Percentiles rank a stretch among this genome's conserved stretches.
These are phyloP conservation scores for Myiotriccus ornatus DNA, from an alignment of 2,797 vertebrate genomes.

Conservation along the genomic window DNA sequence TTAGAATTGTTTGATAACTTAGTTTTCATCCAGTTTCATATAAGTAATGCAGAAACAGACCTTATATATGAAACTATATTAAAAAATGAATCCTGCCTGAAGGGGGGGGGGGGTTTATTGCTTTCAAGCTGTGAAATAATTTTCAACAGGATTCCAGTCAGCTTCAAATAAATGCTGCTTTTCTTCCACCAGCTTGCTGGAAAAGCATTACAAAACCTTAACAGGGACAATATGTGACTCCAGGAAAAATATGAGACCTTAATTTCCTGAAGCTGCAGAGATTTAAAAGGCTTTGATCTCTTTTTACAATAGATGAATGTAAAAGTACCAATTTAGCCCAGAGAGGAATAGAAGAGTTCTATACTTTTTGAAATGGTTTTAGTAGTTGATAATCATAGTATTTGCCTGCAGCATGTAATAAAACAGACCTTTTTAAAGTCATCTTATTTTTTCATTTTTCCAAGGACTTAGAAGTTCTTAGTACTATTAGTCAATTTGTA, in stretches of 20 bases:
- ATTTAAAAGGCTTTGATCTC: background rate
- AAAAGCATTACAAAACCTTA: background rate
- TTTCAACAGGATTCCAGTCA: background rate
- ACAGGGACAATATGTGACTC: accelerated
- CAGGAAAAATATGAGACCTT: background rate
- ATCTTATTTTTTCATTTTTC: background rate
- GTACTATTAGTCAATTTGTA: background rate
- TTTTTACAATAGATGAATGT: background rate
- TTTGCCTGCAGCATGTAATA: background rate
- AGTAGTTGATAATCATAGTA: background rate
- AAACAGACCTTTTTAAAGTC: background rate
- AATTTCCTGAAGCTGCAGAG: background rate
- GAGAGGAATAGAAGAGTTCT: background rate
- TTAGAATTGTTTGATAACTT: background rate
- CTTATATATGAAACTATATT: background rate
- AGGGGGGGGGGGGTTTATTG: background rate
- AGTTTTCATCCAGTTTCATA: background rate
- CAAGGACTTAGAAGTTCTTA: background rate
- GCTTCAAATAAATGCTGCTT: background rate
- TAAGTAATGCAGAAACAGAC: background rate
- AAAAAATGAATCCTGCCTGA: background rate
- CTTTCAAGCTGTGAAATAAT: background rate
- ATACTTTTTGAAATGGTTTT: background rate
- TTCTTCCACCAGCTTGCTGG: background rate
- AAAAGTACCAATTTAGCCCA: background rate